These are phyloP conservation scores for Camelus bactrianus DNA, from an alignment of 2,113 vertebrate genomes.

Conservation along the genomic window DNA sequence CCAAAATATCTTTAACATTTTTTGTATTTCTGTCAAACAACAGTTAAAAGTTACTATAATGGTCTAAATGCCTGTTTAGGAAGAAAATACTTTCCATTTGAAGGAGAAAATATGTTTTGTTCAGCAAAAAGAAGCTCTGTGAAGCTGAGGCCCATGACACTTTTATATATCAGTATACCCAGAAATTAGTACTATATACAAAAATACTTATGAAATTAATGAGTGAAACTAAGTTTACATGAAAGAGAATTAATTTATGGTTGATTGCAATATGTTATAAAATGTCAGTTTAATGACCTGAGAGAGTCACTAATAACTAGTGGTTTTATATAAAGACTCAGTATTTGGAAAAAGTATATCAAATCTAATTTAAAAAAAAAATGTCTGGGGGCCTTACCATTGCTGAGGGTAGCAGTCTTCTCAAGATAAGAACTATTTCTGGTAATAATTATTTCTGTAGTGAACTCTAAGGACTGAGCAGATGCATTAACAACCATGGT, in stretches of 20 bases:
- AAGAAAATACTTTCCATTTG: constrained; percentile 48
- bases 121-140: neutral
- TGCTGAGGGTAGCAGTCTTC: neutral
- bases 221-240: neutral
- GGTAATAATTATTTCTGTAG: neutral
- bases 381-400: neutral
- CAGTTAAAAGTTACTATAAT: neutral
- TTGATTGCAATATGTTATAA: neutral
- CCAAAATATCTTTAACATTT: neutral
- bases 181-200: neutral
- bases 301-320: neutral
- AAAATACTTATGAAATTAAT: neutral
- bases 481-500: neutral
- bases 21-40: neutral
- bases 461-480: neutral
- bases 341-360: neutral
- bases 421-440: neutral
- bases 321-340: neutral
- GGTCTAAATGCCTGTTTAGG: neutral
- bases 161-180: neutral
- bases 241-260: neutral
- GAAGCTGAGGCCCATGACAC: neutral
- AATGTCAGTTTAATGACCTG: neutral
- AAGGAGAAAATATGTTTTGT: neutral
- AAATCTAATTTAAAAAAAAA: neutral